Evolutionary conservation across 2,113 vertebrate species (phyloP).

Genomic region (Acinonyx jubatus): DNA sequence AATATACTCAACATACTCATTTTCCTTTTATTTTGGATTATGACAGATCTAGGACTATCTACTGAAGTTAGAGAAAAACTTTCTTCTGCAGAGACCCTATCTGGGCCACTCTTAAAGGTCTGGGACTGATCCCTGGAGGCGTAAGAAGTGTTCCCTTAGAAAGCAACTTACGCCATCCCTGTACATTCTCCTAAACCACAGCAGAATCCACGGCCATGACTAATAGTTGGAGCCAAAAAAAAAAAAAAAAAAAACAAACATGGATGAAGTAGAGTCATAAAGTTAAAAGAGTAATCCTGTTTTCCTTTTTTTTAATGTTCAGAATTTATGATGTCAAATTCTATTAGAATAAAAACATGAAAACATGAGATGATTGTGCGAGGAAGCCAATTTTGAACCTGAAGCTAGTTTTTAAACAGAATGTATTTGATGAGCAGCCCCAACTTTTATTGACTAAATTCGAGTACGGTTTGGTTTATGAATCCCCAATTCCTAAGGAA

Average conservation of each 20-base stretch:
- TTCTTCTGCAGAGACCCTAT: background rate
- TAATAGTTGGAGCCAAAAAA: background rate
- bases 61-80: background rate
- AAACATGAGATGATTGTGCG: background rate
- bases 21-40: constrained; percentile 14
- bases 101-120: background rate
- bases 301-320: background rate
- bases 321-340: constrained; percentile 47
- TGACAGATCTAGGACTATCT: constrained; percentile 26
- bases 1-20: background rate
- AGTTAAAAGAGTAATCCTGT: background rate
- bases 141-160: background rate
- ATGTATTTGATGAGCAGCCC: background rate
- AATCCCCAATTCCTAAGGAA: constrained; percentile 45
- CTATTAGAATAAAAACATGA: constrained; percentile 6
- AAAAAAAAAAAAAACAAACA: background rate
- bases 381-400: background rate
- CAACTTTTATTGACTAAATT: constrained; percentile 45
- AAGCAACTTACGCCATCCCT: background rate
- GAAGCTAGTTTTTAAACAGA: constrained; percentile 5
- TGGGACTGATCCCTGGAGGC: background rate
- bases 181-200: background rate
- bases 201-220: background rate
- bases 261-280: background rate
- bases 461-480: constrained; percentile 18